These are phyloP conservation scores for Centroberyx gerrardi DNA, from an alignment of 2,797 vertebrate species.

Conservation along the genomic window DNA sequence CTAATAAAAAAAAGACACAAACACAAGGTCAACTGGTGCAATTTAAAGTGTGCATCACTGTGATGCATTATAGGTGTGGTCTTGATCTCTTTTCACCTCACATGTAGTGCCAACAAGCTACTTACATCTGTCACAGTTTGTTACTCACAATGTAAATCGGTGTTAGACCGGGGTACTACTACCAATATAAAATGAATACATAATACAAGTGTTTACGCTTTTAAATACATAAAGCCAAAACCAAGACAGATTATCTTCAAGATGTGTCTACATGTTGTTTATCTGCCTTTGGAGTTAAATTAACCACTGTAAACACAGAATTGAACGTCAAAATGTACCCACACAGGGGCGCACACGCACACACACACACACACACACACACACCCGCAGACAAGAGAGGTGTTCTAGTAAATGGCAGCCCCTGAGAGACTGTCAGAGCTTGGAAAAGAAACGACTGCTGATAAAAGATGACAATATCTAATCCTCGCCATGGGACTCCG, in stretches of 20 bases:
- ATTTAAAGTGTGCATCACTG: conserved; percentile 17
- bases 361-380: conserved; percentile 14
- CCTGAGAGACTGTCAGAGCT: conserved; percentile 69
- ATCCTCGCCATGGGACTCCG: conserved; percentile 65
- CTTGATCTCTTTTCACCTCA: no score
- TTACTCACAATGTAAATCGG: conserved; percentile 20
- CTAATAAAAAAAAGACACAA: no score
- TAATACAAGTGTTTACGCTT: conserved; percentile 18
- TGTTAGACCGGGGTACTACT: neutral
- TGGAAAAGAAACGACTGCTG: conserved; percentile 61
- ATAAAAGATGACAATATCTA: conserved; percentile 78
- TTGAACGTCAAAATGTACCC: conserved; percentile 25
- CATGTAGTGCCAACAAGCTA: no score
- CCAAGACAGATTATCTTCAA: conserved; percentile 42
- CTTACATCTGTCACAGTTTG: conserved; percentile 17
- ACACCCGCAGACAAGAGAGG: conserved; percentile 28
- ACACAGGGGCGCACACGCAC: conserved; percentile 21
- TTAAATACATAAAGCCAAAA: conserved; percentile 37
- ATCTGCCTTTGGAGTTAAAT: conserved; percentile 23
- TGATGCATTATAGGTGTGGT: neutral
- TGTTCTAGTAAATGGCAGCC: conserved; percentile 63
- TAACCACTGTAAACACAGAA: conserved; percentile 38
- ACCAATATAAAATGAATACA: conserved; percentile 33
- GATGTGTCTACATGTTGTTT: conserved; percentile 30
- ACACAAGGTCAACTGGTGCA: conserved; percentile 1